phyloP scores from a whole-genome alignment of 1,140 invertebrate species.

The Epicauta chinensis region DNA sequence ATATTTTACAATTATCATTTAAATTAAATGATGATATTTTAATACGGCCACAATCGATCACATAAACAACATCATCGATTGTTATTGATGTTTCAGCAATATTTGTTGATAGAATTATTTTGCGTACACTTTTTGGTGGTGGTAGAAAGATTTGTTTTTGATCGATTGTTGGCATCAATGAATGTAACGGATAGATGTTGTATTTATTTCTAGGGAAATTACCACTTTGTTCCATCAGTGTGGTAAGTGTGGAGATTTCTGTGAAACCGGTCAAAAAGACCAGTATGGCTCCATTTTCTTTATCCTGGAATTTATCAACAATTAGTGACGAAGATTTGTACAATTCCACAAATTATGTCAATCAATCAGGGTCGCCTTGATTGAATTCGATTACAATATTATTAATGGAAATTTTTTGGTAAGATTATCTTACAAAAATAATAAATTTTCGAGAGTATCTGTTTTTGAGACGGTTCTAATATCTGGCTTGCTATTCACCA shows the following conservation, averaged over 20 bases:
- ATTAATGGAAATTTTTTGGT: too few relatives aligned
- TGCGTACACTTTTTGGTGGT: slow-evolving; percentile 60
- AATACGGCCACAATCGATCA: slow-evolving; percentile 76
- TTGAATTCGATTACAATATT: too few relatives aligned
- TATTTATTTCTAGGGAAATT: slow-evolving; percentile 48
- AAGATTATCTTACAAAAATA: too few relatives aligned
- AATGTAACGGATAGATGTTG: slow-evolving; percentile 72
- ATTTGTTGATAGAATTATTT: slow-evolving; percentile 75
- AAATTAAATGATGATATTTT: slow-evolving; percentile 72
- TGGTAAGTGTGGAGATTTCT: slow-evolving; percentile 58
- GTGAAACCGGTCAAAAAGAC: slow-evolving; percentile 80
- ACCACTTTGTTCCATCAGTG: slow-evolving; percentile 43
- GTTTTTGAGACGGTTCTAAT: too few relatives aligned
- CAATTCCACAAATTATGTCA: too few relatives aligned
- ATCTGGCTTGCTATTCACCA: too few relatives aligned
- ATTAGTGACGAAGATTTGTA: too few relatives aligned
- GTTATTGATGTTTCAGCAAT: slow-evolving; percentile 87
- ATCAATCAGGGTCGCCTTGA: too few relatives aligned
- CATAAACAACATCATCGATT: slow-evolving; percentile 85
- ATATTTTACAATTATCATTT: slow-evolving; percentile 63
- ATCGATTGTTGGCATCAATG: slow-evolving; percentile 70
- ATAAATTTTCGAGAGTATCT: too few relatives aligned
- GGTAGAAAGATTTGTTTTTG: slow-evolving; percentile 68
- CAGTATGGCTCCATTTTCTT: slow-evolving; percentile 67
- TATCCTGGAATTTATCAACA: slow-evolving; percentile 20